Evolutionary conservation across 2,888 invertebrate genomes (phyloP).

Genomic region (Pollenia amentaria): DNA sequence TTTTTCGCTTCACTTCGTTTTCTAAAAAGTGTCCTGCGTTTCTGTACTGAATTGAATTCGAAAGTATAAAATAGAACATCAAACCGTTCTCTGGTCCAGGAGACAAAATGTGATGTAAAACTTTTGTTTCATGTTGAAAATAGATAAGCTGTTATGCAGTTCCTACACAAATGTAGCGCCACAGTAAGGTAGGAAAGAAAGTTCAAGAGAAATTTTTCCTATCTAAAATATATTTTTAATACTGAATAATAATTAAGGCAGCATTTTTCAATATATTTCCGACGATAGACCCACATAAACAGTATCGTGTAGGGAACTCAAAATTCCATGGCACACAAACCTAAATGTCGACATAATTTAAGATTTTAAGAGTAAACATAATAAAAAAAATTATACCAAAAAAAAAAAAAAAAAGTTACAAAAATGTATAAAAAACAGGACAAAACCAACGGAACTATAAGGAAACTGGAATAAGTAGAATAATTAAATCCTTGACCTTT

Average conservation of each 20-base stretch:
- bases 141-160: no score
- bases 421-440: conserved; percentile 13
- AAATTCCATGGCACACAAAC: conserved; percentile 1
- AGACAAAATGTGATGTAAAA: not conserved
- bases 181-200: no score
- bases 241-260: no score
- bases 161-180: no score
- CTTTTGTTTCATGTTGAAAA: no score
- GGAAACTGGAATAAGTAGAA: conserved; percentile 61
- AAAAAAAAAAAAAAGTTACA: conserved; percentile 6
- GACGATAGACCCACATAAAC: no score
- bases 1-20: no score
- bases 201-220: no score
- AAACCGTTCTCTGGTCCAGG: not conserved
- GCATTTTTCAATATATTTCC: no score
- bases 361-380: conserved; percentile 24
- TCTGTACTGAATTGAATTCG: not conserved
- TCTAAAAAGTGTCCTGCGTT: no score
- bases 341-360: conserved; percentile 49
- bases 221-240: no score
- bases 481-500: conserved; percentile 74
- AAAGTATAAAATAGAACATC: not conserved
- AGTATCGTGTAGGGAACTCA: no score
- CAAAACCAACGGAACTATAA: conserved; percentile 25
- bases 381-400: conserved; percentile 29